phyloP scores from a whole-genome alignment of 2,888 invertebrate species.

The Eupithecia subumbrata region DNA sequence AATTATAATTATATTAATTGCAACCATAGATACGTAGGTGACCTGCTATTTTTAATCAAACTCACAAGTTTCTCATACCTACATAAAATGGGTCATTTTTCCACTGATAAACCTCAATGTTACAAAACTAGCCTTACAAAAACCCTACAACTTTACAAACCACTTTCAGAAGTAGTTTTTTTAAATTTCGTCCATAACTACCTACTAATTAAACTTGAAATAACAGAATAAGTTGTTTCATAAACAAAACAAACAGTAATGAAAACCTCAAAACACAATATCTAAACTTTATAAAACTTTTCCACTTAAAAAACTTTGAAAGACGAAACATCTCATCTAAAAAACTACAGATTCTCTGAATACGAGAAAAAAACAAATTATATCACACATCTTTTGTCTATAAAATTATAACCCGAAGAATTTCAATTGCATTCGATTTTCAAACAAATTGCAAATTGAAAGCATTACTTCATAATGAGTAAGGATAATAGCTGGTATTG shows the following conservation, averaged over 20 bases:
- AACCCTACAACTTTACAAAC: too few relatives aligned
- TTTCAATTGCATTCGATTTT: slow-evolving; percentile 19
- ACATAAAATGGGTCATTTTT: neutral
- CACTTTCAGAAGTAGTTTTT: too few relatives aligned
- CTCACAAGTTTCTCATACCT: neutral
- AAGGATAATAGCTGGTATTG: slow-evolving; percentile 38
- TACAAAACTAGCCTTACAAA: too few relatives aligned
- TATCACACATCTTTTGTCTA: slow-evolving; percentile 28
- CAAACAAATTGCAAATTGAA: slow-evolving; percentile 33
- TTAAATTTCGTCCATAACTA: neutral
- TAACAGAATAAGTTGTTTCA: neutral
- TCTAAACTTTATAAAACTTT: neutral
- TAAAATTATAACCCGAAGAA: slow-evolving; percentile 29
- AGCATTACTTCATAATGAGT: slow-evolving; percentile 47
- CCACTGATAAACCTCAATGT: too few relatives aligned
- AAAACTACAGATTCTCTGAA: slow-evolving; percentile 8
- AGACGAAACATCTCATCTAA: neutral
- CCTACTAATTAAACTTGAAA: neutral
- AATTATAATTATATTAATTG: neutral
- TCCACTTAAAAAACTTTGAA: neutral
- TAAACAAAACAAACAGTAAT: neutral
- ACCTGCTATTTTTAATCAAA: neutral
- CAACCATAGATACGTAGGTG: neutral
- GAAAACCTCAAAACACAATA: neutral
- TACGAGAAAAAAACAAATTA: slow-evolving; percentile 15